Base-by-base conservation (phyloP, 2,888 invertebrate genomes). In the Diplolepis rosae region DNA sequence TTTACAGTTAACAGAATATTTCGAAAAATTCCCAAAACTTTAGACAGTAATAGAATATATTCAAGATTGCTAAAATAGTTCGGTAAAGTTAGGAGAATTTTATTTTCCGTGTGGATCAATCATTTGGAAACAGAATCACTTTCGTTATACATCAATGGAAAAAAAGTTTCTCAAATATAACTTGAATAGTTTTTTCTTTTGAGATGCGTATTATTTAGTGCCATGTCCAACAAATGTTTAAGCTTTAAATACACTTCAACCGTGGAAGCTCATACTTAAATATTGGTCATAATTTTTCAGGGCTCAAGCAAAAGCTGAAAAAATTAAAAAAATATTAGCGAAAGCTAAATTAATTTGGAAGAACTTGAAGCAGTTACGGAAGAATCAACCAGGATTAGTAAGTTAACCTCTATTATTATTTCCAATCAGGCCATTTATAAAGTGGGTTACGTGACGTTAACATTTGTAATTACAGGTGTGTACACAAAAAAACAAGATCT, bases 301-400 rank as follows among this genome's bases (percentile, higher is more conserved):
- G 70, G 78, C 80, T 30, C 80, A 77, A 32, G 72, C 79, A 18
- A 84, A 82, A 74, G 71, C 79, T 39, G 83, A 83, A 71, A 82
- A 82, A 70, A 74, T 86, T 68, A 79, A 82, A 52, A 84, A 84
- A 71, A 80, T 86, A 65, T 78, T 83, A 35, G 77, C 72, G 72
- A 85, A 79, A 74, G 76, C 81, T 7, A 85, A 83, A 75, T 81
- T 78, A 11, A 75, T 76, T 4, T 66, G 84, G 56, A 78, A 82
- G 32, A 78, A 70, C 66, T 71, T 87, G 39, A 80, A 80, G 48
- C 80, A 82, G 30, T 76, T 88, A 70, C 83, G 86, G 51, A 81
- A 77, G 70, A 82, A 87, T 18, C 86, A 87, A 69, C 88, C 87
- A 48, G 85, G 86, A 79, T 75, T 79, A 80, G 88, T 88, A 84